These are phyloP conservation scores for Tetragnatha montana DNA, from an alignment of 2,888 invertebrate species.

Conservation along the genomic window DNA sequence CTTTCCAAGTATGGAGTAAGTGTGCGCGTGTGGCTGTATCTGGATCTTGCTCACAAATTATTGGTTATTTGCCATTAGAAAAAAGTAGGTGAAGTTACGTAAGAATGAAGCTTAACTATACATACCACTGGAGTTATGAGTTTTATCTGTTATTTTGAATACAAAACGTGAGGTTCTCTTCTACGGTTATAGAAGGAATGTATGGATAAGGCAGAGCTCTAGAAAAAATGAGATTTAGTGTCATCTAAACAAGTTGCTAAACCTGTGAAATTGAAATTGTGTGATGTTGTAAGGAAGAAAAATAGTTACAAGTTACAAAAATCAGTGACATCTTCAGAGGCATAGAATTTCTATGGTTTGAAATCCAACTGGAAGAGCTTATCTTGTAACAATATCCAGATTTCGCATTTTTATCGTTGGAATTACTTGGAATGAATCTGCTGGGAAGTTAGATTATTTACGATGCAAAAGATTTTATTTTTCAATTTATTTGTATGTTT, in stretches of 20 bases:
- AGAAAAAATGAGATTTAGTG: constrained; percentile 12
- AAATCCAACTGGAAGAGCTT: background rate
- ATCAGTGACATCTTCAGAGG: background rate
- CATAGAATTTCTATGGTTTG: background rate
- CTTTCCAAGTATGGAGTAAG: background rate
- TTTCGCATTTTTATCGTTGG: background rate
- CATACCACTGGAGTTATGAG: background rate
- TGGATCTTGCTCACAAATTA: background rate
- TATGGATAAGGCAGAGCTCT: background rate
- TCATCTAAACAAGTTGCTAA: background rate
- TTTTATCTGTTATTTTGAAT: background rate
- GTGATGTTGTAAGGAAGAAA: too few species aligned
- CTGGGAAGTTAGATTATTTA: too few species aligned
- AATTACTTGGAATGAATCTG: too few species aligned
- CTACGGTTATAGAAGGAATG: too few species aligned
- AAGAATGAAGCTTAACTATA: background rate
- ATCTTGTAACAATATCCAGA: background rate
- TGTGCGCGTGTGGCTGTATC: background rate
- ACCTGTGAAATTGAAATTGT: background rate
- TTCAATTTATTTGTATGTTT: too few species aligned
- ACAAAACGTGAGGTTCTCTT: too few species aligned
- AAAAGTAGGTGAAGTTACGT: background rate
- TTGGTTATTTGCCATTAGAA: background rate
- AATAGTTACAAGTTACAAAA: too few species aligned
- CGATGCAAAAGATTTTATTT: too few species aligned